A percentile compares a stretch with the other conserved stretches of the same genome.
phyloP scores from a whole-genome alignment of 2,888 invertebrate genomes.

The Lepidocyrtinus sp. region DNA sequence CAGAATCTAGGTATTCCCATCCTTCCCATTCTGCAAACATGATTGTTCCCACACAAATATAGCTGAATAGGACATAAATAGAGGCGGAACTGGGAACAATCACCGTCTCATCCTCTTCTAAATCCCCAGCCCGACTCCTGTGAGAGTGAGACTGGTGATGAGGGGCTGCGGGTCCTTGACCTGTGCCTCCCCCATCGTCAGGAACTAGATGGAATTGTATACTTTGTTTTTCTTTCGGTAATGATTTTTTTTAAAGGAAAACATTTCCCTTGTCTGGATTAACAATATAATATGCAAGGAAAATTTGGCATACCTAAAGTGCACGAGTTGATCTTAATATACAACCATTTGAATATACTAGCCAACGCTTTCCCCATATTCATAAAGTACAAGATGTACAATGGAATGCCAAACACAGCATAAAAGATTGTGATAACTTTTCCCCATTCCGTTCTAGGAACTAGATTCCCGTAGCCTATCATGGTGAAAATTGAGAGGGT shows the following conservation, averaged over 20 bases:
- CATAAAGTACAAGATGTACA: constrained; percentile 89
- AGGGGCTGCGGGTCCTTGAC: background rate
- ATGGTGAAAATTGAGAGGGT: constrained; percentile 91
- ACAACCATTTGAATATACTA: constrained; percentile 85
- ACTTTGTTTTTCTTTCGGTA: too few relatives aligned
- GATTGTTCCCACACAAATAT: constrained; percentile 86
- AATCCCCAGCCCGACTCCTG: constrained; percentile 21
- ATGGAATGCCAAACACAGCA: constrained; percentile 89
- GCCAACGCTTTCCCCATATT: constrained; percentile 92
- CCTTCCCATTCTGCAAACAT: constrained; percentile 82
- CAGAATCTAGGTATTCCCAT: constrained; percentile 89
- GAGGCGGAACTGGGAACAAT: constrained; percentile 92
- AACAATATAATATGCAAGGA: too few relatives aligned
- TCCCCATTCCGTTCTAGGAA: constrained; percentile 84
- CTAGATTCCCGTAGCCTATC: constrained; percentile 92
- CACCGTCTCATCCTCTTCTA: constrained; percentile 72
- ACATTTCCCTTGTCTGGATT: too few relatives aligned
- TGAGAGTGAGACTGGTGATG: constrained; percentile 25
- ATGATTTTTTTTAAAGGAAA: too few relatives aligned
- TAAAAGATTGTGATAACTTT: constrained; percentile 88
- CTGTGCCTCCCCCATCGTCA: constrained; percentile 21
- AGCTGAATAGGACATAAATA: constrained; percentile 89
- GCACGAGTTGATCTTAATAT: constrained; percentile 84
- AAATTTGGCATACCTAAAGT: constrained; percentile 52
- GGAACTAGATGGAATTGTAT: background rate